Evolutionary conservation across 2,888 invertebrate species (phyloP).

Genomic region (Brenthis hecate): DNA sequence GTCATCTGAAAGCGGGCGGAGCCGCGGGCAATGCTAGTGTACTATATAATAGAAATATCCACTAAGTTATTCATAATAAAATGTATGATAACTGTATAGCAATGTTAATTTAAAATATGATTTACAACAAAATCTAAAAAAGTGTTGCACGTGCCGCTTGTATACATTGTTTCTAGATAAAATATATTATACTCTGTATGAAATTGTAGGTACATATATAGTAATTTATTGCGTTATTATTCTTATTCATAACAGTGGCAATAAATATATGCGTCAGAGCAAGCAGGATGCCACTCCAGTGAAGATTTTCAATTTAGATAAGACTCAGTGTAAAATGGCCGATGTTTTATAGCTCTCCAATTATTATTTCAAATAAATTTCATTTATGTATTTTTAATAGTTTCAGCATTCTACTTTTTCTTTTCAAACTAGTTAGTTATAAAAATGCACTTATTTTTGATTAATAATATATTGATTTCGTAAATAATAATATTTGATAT

Average conservation of each 20-base stretch:
- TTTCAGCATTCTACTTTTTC: background rate
- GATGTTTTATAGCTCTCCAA: conserved; percentile 32
- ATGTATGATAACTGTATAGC: no score
- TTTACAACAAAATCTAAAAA: conserved; percentile 6
- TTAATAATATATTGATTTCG: no score
- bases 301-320: conserved; percentile 40
- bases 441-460: background rate
- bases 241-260: conserved; percentile 28
- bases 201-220: background rate
- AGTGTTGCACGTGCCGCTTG: background rate
- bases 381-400: conserved; percentile 7
- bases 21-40: no score
- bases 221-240: conserved; percentile 32
- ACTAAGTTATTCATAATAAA: no score
- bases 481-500: no score
- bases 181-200: no score
- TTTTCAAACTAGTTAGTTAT: background rate
- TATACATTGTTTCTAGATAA: no score
- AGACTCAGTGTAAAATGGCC: conserved; percentile 32
- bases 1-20: no score
- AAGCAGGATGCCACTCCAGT: conserved; percentile 30
- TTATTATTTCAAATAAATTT: conserved; percentile 32
- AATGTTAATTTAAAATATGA: no score
- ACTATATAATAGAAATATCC: no score
- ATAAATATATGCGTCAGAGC: conserved; percentile 35